Evolutionary conservation across 2,113 vertebrate genomes (phyloP), one percentile per base, ranked within the genome.

Genomic region (Drymodes brunneopygia): DNA sequence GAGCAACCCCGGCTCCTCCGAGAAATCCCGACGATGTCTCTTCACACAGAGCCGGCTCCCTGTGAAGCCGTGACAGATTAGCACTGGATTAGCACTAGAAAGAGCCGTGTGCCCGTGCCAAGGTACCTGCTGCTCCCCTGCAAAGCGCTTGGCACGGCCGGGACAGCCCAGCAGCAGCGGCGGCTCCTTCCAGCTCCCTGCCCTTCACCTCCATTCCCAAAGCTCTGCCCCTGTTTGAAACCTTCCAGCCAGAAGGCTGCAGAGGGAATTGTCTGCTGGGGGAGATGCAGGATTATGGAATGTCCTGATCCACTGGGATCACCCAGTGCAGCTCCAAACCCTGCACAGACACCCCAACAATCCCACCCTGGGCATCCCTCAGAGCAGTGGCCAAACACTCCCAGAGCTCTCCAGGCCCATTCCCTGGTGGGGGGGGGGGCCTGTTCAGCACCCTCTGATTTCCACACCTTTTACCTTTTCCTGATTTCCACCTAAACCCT

Each of bases 51-150:
- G 73, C 61, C 44, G 7, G 7, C 33, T 86, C 53, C 45, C 83
- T n/a, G 21, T 7, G 38, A 42, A 61, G 54, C 58, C 1, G 7
- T 6, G 29, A 8, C 81, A 79, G 56, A 84, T 94, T 35, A 73
- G 91, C 94, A 90, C 92, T 45, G 74, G 47, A 84, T 94, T 35
- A 73, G 91, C 94, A 90, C 92, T 45, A 78, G 47, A 92, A 86
- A 90, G 91, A 6, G 40, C 62, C 2, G 11, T 1, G 2, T 6
- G 36, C 13, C 6, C 9, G 40, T 67, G 85, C 90, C 78, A 65
- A 29, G 69, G 62, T 42, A 66, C 88, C 94, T 73, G 58, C 89
- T 95, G 91, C 94, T 91, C 24, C 91, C 77, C 91, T 22, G 57
- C 47, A 6, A 38, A 7, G 69, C 61, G 47, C 33, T 1, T 12